Evolutionary conservation across 2,113 vertebrate species (phyloP).

Genomic region (Archocentrus centrarchus): DNA sequence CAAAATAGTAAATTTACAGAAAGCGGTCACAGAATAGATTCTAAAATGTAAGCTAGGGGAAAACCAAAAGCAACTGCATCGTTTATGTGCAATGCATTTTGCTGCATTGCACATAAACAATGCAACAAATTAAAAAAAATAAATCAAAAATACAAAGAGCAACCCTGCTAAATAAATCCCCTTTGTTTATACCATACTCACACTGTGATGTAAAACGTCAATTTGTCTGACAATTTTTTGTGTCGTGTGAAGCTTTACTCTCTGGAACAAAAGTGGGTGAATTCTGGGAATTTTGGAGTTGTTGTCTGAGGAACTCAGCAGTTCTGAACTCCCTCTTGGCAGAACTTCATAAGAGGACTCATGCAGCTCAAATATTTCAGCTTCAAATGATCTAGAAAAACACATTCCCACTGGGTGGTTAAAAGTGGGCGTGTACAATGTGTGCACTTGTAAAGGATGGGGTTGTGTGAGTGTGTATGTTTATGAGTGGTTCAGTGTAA

Average conservation of each 20-base stretch:
- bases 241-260: constrained; percentile 63
- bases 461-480: constrained; percentile 43
- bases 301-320: constrained; percentile 80
- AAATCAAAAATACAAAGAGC: background rate
- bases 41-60: too few species aligned
- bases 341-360: constrained; percentile 79
- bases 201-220: constrained; percentile 23
- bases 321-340: constrained; percentile 72
- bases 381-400: constrained; percentile 84
- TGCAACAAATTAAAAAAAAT: background rate
- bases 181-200: background rate
- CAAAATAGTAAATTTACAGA: too few species aligned
- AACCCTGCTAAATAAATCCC: constrained; percentile 9
- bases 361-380: constrained; percentile 81
- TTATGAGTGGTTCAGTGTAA: constrained; percentile 53
- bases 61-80: background rate
- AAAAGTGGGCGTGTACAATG: constrained; percentile 65
- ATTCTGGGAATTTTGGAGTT: constrained; percentile 81
- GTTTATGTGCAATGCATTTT: too few species aligned
- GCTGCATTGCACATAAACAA: background rate
- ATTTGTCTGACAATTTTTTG: constrained; percentile 45
- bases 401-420: constrained; percentile 78
- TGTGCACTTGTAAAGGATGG: constrained; percentile 50
- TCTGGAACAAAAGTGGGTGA: constrained; percentile 70
- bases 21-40: too few species aligned